Evolutionary conservation across 2,888 invertebrate genomes (phyloP), one percentile per base, ranked within the genome.

Genomic region (Cheilosia vernalis): DNA sequence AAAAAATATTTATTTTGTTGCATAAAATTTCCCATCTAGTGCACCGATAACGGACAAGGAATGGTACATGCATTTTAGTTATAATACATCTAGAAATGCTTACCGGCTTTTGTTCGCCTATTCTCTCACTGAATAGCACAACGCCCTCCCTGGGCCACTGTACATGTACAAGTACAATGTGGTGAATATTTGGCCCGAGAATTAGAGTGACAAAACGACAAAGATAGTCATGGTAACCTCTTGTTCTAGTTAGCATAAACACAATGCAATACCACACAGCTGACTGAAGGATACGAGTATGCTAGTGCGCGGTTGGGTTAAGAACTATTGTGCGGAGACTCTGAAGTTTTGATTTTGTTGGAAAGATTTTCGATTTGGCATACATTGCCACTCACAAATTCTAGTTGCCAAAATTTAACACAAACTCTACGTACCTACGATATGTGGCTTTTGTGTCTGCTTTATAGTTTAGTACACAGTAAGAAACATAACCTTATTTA

Each of bases 61-160:
- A 27, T 27, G 24, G 51, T 24, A 13, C 17, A 30, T 67, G 51
- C 51, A 67, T 77, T 67, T 77, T 77, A 67, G 61, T 77, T 60
- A 67, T 5, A 44, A n/a, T 42, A 24, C 51, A 37, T 40, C 21
- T 21, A 24, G 42, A 53, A 56, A 66, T 51, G 27, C 51, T 76
- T 30, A n/a, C n/a, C 51, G 40, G 51, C 67, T 55, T 76, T 81
- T 81, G 81, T 81, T 37, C 64, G 17, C 63, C 51, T 51, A 44
- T 77, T 51, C 64, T 77, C 77, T 64, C 77, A 77, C 76, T 81
- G 81, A 70, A 81, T 56, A 21, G 69, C 33, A 76, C 58, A 76
- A 53, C 33, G 58, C 47, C 72, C 55, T 55, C 61, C 19, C 40
- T 10, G 37, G 51, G n/a, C 17, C 13, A 42, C 24, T n/a, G n/a